Conservation (phyloP, 2,113 vertebrate species). For the Chaetura pelagica region DNA sequence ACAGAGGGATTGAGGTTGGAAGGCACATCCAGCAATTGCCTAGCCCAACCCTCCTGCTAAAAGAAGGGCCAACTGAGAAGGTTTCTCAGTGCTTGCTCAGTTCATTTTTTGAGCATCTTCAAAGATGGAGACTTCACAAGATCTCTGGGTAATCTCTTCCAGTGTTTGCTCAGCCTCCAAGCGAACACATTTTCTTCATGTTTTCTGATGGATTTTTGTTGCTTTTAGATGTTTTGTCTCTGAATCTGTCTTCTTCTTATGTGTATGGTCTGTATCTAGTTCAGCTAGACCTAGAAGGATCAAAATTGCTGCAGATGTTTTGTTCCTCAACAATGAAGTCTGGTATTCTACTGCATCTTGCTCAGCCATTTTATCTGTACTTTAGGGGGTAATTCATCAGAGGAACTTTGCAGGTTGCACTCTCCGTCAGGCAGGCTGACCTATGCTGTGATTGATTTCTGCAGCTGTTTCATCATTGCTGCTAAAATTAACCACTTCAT, state of each 20-base stretch:
- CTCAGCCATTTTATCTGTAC: not conserved
- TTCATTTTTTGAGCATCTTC: too few relatives aligned
- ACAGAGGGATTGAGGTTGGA: not conserved
- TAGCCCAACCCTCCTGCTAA: not conserved
- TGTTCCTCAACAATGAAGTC: not conserved
- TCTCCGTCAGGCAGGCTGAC: not conserved
- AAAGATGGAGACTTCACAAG: not conserved
- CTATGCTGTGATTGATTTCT: not conserved
- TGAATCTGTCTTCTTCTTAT: not conserved
- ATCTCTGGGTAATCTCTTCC: not conserved
- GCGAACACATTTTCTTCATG: not conserved
- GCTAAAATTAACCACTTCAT: not conserved
- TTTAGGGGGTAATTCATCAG: not conserved
- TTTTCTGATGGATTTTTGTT: not conserved
- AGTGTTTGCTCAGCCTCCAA: not conserved
- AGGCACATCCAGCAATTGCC: not conserved
- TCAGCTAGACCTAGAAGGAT: not conserved
- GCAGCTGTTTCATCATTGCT: not conserved
- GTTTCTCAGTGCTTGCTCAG: too few relatives aligned
- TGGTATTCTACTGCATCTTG: not conserved
- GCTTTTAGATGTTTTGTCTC: not conserved
- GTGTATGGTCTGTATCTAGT: not conserved
- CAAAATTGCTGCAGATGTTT: not conserved
- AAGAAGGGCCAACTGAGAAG: too few relatives aligned
- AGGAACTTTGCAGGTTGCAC: too few relatives aligned